Conservation (phyloP, 2,888 invertebrate species). For the Teinopalpus imperialis region DNA sequence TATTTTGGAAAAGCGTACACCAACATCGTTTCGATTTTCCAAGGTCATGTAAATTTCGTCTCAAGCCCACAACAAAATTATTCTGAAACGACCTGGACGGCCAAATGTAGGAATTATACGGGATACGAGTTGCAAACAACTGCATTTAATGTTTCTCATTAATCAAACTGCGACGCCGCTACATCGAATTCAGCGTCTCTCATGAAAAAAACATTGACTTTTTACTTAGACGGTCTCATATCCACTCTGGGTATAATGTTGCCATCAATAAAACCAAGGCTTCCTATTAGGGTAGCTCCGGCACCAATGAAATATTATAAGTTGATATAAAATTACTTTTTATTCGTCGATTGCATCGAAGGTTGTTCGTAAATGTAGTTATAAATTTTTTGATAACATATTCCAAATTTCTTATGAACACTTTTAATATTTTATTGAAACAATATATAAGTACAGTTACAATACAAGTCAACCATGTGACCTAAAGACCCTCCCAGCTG, state of each 20-base stretch:
- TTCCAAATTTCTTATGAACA: too few species aligned
- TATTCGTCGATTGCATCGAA: too few species aligned
- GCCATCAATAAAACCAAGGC: constrained; percentile 60
- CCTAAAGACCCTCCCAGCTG: too few species aligned
- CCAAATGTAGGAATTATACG: constrained; percentile 66
- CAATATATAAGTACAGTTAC: too few species aligned
- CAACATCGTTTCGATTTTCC: constrained; percentile 30
- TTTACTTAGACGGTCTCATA: constrained; percentile 44
- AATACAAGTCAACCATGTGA: too few species aligned
- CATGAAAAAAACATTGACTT: constrained; percentile 58
- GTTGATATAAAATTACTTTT: too few species aligned
- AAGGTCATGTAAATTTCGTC: constrained; percentile 47
- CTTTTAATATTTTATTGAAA: too few species aligned
- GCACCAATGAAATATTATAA: neutral
- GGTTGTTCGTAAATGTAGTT: too few species aligned
- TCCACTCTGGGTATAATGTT: constrained; percentile 55
- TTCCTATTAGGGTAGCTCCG: constrained; percentile 21
- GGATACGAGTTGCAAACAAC: constrained; percentile 58
- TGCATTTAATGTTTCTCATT: constrained; percentile 61
- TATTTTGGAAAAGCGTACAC: constrained; percentile 26
- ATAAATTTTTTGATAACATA: too few species aligned
- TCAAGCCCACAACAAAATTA: constrained; percentile 41
- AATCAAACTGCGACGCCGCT: constrained; percentile 43
- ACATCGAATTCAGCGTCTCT: constrained; percentile 53
- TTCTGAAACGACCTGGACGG: constrained; percentile 56